Percentiles rank a stretch among this genome's conserved stretches.
Conservation (phyloP, 2,113 vertebrate species). For the Nycticryphes semicollaris region DNA sequence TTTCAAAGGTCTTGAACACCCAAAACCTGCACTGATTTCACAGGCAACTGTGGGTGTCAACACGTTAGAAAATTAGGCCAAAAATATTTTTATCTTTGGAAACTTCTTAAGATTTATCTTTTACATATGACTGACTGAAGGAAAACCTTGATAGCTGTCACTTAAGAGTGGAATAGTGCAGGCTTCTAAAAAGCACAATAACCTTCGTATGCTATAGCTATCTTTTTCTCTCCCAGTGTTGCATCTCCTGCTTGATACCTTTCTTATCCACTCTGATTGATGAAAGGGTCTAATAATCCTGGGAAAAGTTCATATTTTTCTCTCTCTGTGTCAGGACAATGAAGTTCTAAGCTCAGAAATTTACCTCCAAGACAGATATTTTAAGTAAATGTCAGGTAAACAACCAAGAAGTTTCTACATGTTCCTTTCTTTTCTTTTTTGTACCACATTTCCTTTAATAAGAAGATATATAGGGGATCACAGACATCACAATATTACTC, state of each 20-base stretch:
- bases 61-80: neutral
- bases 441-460: neutral
- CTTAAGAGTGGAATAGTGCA: neutral
- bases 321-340: neutral
- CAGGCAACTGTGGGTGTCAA: neutral
- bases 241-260: neutral
- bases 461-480: neutral
- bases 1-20: neutral
- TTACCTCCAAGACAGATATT: neutral
- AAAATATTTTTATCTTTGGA: neutral
- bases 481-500: neutral
- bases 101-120: neutral
- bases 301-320: neutral
- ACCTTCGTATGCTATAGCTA: neutral
- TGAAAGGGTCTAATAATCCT: neutral
- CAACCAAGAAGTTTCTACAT: neutral
- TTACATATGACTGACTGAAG: neutral
- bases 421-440: neutral
- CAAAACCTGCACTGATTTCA: neutral
- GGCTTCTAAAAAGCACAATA: neutral
- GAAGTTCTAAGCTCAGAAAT: neutral
- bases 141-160: neutral
- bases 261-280: neutral
- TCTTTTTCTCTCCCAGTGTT: neutral
- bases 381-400: neutral